A percentile compares a stretch with the other conserved stretches of the same genome.
These are phyloP conservation scores for Halichondria panicea DNA, from an alignment of 37 sponge, comb jelly and placozoan genomes.

Conservation along the genomic window DNA sequence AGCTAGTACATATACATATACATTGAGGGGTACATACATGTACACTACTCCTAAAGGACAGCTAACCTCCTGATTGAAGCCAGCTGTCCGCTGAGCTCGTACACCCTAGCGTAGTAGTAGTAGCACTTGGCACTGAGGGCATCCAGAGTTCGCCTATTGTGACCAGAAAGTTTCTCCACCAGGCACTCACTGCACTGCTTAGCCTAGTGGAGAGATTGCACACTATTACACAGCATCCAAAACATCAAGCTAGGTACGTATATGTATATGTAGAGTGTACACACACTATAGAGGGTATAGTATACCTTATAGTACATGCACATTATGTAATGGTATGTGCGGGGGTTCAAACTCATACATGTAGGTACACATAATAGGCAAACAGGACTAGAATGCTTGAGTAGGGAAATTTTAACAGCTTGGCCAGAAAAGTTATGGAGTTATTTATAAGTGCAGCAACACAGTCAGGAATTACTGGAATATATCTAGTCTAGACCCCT, in stretches of 20 bases:
- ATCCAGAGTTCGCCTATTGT: constrained; percentile 82
- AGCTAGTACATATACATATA: neutral
- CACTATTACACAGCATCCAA: neutral
- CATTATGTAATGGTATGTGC: no score
- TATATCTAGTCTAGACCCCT: no score
- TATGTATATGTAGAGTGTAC: no score
- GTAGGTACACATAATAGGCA: neutral
- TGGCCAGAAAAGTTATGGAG: no score
- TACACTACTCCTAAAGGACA: no score
- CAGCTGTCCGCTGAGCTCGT: constrained; percentile 80
- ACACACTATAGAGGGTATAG: no score
- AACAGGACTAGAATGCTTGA: neutral
- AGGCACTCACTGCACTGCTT: constrained; percentile 74
- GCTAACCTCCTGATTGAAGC: constrained; percentile 76
- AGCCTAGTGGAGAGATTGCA: constrained; percentile 30
- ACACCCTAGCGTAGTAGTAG: constrained; percentile 91
- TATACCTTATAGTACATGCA: no score
- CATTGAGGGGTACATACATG: no score
- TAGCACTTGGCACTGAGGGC: constrained; percentile 82
- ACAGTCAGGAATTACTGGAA: no score
- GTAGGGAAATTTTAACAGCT: neutral
- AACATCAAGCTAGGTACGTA: neutral
- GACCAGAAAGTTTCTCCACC: constrained; percentile 56
- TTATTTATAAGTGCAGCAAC: no score
- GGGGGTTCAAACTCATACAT: no score